phyloP scores from a whole-genome alignment of 2,113 vertebrate species.

The Xenopus laevis region DNA sequence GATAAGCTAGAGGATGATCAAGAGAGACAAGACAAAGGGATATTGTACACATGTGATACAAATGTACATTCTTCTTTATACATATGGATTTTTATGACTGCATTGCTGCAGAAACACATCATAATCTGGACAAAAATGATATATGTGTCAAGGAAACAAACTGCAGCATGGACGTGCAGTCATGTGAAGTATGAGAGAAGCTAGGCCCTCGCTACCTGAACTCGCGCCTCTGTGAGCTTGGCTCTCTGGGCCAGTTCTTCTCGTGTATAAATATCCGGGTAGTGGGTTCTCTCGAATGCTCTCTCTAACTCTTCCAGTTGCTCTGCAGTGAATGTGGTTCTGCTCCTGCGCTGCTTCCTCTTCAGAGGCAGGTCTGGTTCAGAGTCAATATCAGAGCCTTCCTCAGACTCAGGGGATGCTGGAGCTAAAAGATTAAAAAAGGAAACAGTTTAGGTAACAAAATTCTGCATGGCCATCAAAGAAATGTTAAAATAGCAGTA shows the following conservation, averaged over 20 bases:
- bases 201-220: slow-evolving; percentile 74
- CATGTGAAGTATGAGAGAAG: neutral
- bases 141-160: neutral
- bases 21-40: neutral
- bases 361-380: slow-evolving; percentile 94
- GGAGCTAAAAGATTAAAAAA: slow-evolving; percentile 43
- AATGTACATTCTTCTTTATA: neutral
- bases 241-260: slow-evolving; percentile 96
- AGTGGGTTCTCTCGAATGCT: slow-evolving; percentile 96
- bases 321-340: slow-evolving; percentile 94
- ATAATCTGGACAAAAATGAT: neutral
- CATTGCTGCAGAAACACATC: neutral
- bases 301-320: slow-evolving; percentile 95
- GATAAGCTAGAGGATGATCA: neutral
- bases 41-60: slow-evolving; percentile 6
- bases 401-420: slow-evolving; percentile 89
- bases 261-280: slow-evolving; percentile 96
- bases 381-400: slow-evolving; percentile 95
- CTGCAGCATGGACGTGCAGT: neutral
- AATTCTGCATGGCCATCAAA: too few species aligned
- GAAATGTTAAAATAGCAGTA: too few species aligned
- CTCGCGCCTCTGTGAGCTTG: slow-evolving; percentile 93
- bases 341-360: slow-evolving; percentile 92
- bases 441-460: neutral
- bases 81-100: slow-evolving; percentile 11